These are phyloP conservation scores for Aphidius colemani DNA, from an alignment of 2,888 invertebrate species.

Conservation along the genomic window DNA sequence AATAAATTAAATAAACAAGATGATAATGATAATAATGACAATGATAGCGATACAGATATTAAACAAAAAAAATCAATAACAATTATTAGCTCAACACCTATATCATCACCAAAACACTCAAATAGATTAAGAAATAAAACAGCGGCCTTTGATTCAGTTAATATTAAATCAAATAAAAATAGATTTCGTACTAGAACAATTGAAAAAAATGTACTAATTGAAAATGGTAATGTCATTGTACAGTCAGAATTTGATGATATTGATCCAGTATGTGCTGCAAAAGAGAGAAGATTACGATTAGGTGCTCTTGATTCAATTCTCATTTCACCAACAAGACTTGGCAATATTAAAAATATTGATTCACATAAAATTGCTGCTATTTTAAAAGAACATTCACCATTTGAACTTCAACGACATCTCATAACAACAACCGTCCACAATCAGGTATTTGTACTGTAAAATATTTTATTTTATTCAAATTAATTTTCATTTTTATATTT, in stretches of 20 bases:
- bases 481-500: background rate
- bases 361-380: slow-evolving; percentile 81
- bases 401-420: slow-evolving; percentile 83
- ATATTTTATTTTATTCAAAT: background rate
- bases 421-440: slow-evolving; percentile 82
- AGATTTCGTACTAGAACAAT: slow-evolving; percentile 58
- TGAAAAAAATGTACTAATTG: slow-evolving; percentile 52
- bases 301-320: slow-evolving; percentile 74
- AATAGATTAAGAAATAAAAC: slow-evolving; percentile 44
- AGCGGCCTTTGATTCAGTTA: slow-evolving; percentile 28
- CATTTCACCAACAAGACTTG: slow-evolving; percentile 68
- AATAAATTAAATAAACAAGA: slow-evolving; percentile 38
- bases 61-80: slow-evolving; percentile 46
- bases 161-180: slow-evolving; percentile 50
- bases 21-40: slow-evolving; percentile 21
- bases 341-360: slow-evolving; percentile 71
- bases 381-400: slow-evolving; percentile 78
- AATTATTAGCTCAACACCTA: slow-evolving; percentile 27
- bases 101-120: slow-evolving; percentile 43
- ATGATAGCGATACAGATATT: slow-evolving; percentile 39
- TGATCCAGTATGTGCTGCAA: slow-evolving; percentile 44
- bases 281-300: slow-evolving; percentile 57
- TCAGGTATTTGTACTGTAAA: slow-evolving; percentile 66
- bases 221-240: slow-evolving; percentile 39
- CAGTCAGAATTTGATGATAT: slow-evolving; percentile 42